Evolutionary conservation across 2,113 vertebrate species (phyloP).

Genomic region (Onychostoma macrolepis): DNA sequence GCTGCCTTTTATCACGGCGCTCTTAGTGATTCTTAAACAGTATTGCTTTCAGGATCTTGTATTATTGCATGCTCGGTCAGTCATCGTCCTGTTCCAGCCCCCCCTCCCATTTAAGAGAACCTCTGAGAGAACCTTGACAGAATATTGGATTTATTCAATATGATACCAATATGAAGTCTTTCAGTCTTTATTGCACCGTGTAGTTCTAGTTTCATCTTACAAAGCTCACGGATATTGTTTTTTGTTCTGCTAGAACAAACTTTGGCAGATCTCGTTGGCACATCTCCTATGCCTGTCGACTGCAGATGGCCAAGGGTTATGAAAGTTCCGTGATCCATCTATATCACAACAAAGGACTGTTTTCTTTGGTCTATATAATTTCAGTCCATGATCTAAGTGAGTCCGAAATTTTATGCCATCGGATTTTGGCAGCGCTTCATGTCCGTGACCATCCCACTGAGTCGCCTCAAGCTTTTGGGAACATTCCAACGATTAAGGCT

Average conservation of each 20-base stretch:
- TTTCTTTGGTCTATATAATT: constrained; percentile 5
- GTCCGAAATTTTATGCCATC: not conserved
- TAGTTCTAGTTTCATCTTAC: constrained; percentile 21
- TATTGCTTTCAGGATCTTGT: constrained; percentile 31
- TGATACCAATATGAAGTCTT: constrained; percentile 22
- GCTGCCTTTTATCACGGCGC: constrained; percentile 21
- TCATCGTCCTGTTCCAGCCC: not conserved
- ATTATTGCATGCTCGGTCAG: constrained; percentile 37
- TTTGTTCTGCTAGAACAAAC: constrained; percentile 24
- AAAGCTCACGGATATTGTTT: constrained; percentile 23
- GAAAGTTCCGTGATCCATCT: not conserved
- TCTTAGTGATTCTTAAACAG: constrained; percentile 10
- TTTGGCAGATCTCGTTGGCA: not conserved
- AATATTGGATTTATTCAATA: constrained; percentile 41
- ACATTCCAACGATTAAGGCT: constrained; percentile 66
- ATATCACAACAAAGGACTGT: not conserved
- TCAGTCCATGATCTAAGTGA: constrained; percentile 3
- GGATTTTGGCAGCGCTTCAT: not conserved
- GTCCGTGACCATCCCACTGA: not conserved
- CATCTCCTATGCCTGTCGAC: not conserved
- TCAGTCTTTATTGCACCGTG: not conserved
- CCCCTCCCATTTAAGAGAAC: not conserved
- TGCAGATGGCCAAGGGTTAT: not conserved
- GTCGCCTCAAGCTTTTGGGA: constrained; percentile 59
- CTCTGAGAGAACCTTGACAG: constrained; percentile 16